These are phyloP conservation scores for Solea senegalensis DNA, from an alignment of 2,113 vertebrate genomes.

Conservation along the genomic window DNA sequence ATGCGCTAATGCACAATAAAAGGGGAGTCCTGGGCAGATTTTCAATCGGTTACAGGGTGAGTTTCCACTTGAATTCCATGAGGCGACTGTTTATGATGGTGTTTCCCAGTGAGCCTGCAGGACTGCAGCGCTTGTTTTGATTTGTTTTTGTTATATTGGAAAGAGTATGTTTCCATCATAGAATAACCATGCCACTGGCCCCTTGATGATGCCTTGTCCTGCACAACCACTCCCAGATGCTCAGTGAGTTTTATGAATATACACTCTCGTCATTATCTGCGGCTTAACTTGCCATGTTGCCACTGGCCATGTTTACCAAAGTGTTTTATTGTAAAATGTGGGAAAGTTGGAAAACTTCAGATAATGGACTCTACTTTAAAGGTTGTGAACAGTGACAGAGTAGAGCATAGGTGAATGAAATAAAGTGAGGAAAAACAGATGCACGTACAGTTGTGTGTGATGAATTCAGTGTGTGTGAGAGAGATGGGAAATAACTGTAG, in stretches of 20 bases:
- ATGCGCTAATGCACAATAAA: conserved; percentile 53
- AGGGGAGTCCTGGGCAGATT: conserved; percentile 66
- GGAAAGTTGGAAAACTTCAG: conserved; percentile 69
- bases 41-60: conserved; percentile 64
- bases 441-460: neutral
- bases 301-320: conserved; percentile 56
- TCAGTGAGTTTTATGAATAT: conserved; percentile 80
- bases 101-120: conserved; percentile 76
- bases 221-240: conserved; percentile 88
- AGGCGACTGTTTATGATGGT: conserved; percentile 74
- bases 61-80: conserved; percentile 74
- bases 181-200: conserved; percentile 86
- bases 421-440: neutral
- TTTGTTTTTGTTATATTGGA: conserved; percentile 83
- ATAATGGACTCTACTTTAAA: conserved; percentile 43
- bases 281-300: conserved; percentile 66
- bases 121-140: conserved; percentile 70
- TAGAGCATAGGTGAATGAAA: conserved; percentile 33
- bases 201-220: conserved; percentile 89
- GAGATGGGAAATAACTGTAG: too few relatives aligned
- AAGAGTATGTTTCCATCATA: conserved; percentile 90
- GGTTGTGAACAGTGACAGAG: conserved; percentile 42
- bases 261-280: conserved; percentile 77
- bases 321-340: conserved; percentile 69
- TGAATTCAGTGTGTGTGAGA: too few relatives aligned